A percentile compares a stretch with the other conserved stretches of the same genome.
These are phyloP conservation scores for Melieria omissa DNA, from an alignment of 2,888 invertebrate genomes.

Conservation along the genomic window DNA sequence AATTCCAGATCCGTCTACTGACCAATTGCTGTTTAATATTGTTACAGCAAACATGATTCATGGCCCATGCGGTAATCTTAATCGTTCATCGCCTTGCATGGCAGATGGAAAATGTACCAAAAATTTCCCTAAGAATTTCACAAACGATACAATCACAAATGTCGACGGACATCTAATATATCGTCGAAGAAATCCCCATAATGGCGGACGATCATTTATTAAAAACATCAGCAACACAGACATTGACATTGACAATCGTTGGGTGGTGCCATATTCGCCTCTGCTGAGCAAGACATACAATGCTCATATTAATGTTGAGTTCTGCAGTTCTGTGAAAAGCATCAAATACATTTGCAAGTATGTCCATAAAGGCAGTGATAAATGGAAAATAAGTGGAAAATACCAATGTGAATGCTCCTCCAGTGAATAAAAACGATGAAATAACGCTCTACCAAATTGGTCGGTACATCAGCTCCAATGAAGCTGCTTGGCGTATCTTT, in stretches of 20 bases:
- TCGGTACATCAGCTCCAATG: slow-evolving; percentile 49
- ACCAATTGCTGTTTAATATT: slow-evolving; percentile 41
- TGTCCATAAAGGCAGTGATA: slow-evolving; percentile 56
- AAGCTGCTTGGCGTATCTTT: slow-evolving; percentile 48
- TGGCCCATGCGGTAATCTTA: slow-evolving; percentile 42
- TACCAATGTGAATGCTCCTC: slow-evolving; percentile 22
- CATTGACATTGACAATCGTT: slow-evolving; percentile 53
- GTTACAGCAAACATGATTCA: slow-evolving; percentile 42
- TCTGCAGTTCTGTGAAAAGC: slow-evolving; percentile 60
- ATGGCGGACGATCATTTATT: no score
- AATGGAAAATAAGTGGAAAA: slow-evolving; percentile 20
- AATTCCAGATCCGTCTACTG: slow-evolving; percentile 44
- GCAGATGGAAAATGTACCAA: no score
- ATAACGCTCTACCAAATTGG: slow-evolving; percentile 43
- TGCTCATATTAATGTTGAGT: slow-evolving; percentile 64
- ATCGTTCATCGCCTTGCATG: slow-evolving; percentile 39
- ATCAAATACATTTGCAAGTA: slow-evolving; percentile 66
- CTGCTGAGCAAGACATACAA: slow-evolving; percentile 53
- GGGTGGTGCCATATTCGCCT: slow-evolving; percentile 55
- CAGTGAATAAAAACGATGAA: slow-evolving; percentile 46
- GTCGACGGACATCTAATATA: no score
- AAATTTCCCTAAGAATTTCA: no score
- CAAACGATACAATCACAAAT: no score
- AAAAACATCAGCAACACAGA: no score
- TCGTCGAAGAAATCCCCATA: no score